phyloP scores from a whole-genome alignment of 2,888 invertebrate genomes.

The Leptarthrus brevirostris region DNA sequence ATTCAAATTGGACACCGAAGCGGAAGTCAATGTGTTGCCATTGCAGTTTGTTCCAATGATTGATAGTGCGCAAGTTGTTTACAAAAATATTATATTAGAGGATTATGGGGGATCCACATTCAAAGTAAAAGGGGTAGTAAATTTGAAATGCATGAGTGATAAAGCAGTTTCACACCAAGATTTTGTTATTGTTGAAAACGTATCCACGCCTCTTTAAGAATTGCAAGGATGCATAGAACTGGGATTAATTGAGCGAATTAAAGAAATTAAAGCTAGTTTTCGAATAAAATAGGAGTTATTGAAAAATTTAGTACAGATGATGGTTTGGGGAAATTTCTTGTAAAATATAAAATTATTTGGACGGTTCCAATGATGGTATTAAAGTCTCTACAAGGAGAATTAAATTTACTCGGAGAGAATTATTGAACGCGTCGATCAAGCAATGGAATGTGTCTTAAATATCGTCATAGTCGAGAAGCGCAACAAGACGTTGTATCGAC shows the following conservation, averaged over 20 bases:
- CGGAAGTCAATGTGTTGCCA: constrained; percentile 11
- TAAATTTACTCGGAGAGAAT: no score
- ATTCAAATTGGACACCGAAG: constrained; percentile 15
- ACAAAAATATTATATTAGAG: neutral
- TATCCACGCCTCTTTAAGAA: neutral
- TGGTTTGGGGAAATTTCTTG: no score
- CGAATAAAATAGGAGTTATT: neutral
- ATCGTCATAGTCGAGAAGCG: no score
- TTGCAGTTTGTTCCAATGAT: neutral
- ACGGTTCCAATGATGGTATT: no score
- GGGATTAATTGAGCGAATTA: neutral
- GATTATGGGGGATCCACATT: neutral
- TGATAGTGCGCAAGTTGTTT: neutral
- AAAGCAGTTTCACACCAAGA: neutral
- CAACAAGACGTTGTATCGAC: no score
- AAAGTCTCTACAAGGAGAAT: no score
- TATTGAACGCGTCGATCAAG: no score
- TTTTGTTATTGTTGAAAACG: constrained; percentile 5
- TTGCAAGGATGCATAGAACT: constrained; percentile 1
- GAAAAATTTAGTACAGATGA: no score
- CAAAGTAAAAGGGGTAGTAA: neutral
- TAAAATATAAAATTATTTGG: no score
- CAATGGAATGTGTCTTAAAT: no score
- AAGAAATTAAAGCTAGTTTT: neutral
- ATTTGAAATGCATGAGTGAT: neutral